Base-by-base conservation (phyloP, 2,113 vertebrate species). In the Octodon degus region DNA sequence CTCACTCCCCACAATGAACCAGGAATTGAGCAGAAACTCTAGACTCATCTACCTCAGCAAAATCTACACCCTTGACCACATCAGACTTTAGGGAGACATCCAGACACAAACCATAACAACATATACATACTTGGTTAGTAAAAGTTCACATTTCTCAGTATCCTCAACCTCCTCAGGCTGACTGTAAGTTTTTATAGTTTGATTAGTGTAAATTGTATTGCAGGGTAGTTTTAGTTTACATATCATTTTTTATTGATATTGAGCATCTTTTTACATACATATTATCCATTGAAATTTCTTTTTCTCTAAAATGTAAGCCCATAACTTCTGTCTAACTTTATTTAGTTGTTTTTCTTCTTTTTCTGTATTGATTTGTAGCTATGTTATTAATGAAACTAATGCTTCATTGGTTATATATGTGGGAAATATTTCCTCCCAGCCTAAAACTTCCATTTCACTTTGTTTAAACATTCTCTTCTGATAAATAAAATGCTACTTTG, bases 361-460 rank as follows among this genome's bases (percentile, higher is more conserved):
- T 89, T 74, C 34, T 55, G 10, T 83, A 88, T 86, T 91, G 62
- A 93, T 92, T 86, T 96, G 16, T 80, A 80, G 27, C 84, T 89
- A 55, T 32, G 25, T 81, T 93, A 65, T 96, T 89, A 24, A 93
- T 37, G 79, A 94, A 94, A 95, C 80, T 62, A 82, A 67, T 80
- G 55, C 90, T 86, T 96, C 30, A 37, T 60, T 90, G 32, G 16
- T 86, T 95, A 47, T 30, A 34, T 37, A 22, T 85, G 1, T 67
- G 68, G 19, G 25, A 90, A 63, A 53, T 67, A 84, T 50, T 17
- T 68, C 65, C 86, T 84, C 53, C 40, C 9, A 63, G 19, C 82
- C 85, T 62, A 32, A 43, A 95, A 63, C 30, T 47, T 81, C 22
- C 14, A 43, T 84, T 91, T 53, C 14, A 58, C 7, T 34, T 86